phyloP scores from a whole-genome alignment of 2,113 vertebrate species.

The Sterrhoptilus dennistouni region DNA sequence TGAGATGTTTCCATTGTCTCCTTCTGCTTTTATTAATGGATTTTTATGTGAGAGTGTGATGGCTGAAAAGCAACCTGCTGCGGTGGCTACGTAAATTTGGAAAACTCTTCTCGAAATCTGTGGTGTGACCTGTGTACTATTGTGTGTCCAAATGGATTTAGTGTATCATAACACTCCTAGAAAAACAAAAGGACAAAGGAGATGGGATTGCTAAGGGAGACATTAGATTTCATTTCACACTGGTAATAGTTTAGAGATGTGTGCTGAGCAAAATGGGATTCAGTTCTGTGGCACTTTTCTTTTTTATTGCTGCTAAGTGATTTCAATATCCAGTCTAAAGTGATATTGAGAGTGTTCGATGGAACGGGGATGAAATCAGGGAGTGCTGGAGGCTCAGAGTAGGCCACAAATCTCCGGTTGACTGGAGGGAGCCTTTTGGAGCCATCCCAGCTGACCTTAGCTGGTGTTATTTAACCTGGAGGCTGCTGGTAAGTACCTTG shows the following conservation, averaged over 20 bases:
- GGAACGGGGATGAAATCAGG: conserved; percentile 4
- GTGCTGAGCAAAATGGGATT: conserved; percentile 44
- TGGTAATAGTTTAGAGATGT: conserved; percentile 49
- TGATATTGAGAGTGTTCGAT: conserved; percentile 7
- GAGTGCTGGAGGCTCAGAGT: neutral
- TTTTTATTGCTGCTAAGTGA: conserved; percentile 59
- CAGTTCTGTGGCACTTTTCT: conserved; percentile 31
- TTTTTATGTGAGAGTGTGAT: neutral
- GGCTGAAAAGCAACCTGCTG: neutral
- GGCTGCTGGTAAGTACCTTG: conserved; percentile 5
- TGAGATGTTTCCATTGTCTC: neutral
- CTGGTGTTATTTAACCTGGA: conserved; percentile 29
- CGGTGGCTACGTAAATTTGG: neutral
- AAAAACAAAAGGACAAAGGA: conserved; percentile 45
- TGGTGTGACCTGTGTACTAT: neutral
- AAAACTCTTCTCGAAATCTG: neutral
- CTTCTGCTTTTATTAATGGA: neutral
- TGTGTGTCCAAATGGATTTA: conserved; percentile 46
- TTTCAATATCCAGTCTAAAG: conserved; percentile 54
- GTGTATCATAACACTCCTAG: neutral
- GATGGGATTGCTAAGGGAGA: conserved; percentile 45
- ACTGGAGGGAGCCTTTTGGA: neutral
- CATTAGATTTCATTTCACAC: conserved; percentile 61
- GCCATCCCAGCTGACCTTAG: conserved; percentile 13
- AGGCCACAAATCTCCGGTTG: conserved; percentile 1